A percentile compares a stretch with the other conserved stretches of the same genome.
These are phyloP conservation scores for Helicoverpa armigera DNA, from an alignment of 1,140 invertebrate genomes.

Conservation along the genomic window DNA sequence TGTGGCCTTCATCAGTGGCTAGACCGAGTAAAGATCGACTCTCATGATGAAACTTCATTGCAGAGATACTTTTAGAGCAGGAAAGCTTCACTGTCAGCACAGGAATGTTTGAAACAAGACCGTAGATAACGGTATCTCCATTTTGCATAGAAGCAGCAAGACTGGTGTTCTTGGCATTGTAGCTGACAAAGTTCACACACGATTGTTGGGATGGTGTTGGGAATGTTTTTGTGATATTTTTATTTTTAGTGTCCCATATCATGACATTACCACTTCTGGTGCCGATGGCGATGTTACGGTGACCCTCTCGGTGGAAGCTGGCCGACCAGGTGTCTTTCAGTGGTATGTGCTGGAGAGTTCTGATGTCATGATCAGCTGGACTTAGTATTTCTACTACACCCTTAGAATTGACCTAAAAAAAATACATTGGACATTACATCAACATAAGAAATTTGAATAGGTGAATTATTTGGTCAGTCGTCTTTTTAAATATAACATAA, in stretches of 20 bases:
- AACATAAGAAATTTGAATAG: too few species aligned
- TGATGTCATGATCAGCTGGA: slow-evolving; percentile 78
- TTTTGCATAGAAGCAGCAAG: slow-evolving; percentile 81
- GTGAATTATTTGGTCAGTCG: too few species aligned
- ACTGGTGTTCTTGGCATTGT: slow-evolving; percentile 83
- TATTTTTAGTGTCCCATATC: slow-evolving; percentile 85
- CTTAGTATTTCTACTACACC: slow-evolving; percentile 80
- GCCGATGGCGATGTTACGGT: slow-evolving; percentile 81
- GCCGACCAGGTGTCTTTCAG: slow-evolving; percentile 81
- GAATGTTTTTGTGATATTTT: slow-evolving; percentile 81
- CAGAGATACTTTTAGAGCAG: slow-evolving; percentile 80
- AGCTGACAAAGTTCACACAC: slow-evolving; percentile 79
- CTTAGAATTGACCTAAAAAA: slow-evolving; percentile 80
- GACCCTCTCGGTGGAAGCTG: slow-evolving; percentile 80
- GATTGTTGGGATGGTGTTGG: slow-evolving; percentile 72
- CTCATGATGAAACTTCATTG: slow-evolving; percentile 84
- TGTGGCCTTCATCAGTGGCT: slow-evolving; percentile 83
- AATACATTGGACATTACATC: slow-evolving; percentile 4
- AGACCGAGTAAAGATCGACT: slow-evolving; percentile 78
- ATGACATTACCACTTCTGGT: slow-evolving; percentile 81
- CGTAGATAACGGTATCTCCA: slow-evolving; percentile 83
- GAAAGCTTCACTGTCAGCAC: slow-evolving; percentile 78
- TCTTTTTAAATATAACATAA: too few species aligned
- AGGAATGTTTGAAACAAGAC: slow-evolving; percentile 80
- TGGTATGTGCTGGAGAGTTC: slow-evolving; percentile 81